A percentile compares a stretch with the other conserved stretches of the same genome.
Conservation (phyloP, 2,113 vertebrate genomes). For the Osmerus mordax region DNA sequence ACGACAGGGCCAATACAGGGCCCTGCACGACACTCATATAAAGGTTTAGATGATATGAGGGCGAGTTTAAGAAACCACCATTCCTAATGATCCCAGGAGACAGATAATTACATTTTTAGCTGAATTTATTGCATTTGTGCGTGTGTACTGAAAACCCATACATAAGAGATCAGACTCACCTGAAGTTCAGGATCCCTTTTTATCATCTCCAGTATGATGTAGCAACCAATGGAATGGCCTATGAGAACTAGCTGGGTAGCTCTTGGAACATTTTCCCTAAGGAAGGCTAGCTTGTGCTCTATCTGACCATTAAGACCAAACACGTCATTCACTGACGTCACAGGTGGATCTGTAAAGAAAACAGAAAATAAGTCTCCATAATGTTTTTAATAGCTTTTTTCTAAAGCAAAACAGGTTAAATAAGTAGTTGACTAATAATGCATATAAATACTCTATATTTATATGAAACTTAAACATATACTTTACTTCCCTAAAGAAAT, state of each 20-base stretch:
- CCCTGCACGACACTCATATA: too few relatives aligned
- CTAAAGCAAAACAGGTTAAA: not conserved
- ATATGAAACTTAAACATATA: too few relatives aligned
- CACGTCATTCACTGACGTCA: constrained; percentile 72
- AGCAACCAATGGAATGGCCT: constrained; percentile 91
- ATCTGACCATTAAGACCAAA: constrained; percentile 90
- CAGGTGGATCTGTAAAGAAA: constrained; percentile 65
- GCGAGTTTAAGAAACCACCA: too few relatives aligned
- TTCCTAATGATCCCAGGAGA: too few relatives aligned
- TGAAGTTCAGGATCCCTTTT: constrained; percentile 80
- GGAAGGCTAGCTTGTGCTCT: constrained; percentile 88
- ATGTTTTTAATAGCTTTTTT: not conserved
- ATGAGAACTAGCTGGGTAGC: constrained; percentile 81
- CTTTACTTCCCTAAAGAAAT: too few relatives aligned
- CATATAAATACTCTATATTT: too few relatives aligned
- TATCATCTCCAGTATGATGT: constrained; percentile 88
- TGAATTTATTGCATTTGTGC: too few relatives aligned
- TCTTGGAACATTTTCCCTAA: constrained; percentile 79
- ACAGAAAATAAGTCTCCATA: not conserved
- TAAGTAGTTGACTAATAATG: too few relatives aligned
- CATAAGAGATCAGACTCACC: constrained; percentile 57
- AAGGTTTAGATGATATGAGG: too few relatives aligned
- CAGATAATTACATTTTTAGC: too few relatives aligned
- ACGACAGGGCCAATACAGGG: too few relatives aligned
- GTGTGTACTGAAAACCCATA: too few relatives aligned